A percentile compares a stretch with the other conserved stretches of the same genome.
phyloP scores from a whole-genome alignment of 2,797 vertebrate species.

The Enteromius argenteus region DNA sequence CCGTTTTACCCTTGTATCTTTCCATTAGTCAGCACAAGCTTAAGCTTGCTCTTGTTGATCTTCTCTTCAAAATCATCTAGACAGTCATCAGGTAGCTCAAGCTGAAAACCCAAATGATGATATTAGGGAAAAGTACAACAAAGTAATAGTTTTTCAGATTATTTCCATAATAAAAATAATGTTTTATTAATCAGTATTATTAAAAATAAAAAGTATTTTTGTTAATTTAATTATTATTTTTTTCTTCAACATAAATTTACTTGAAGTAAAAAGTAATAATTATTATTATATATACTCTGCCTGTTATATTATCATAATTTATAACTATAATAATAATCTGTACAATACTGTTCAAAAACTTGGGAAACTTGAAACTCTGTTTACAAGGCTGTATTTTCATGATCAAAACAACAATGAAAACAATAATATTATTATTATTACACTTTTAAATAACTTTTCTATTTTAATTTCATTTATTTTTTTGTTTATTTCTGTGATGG shows the following conservation, averaged over 20 bases:
- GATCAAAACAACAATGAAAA: background rate
- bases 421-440: background rate
- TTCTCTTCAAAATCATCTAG: constrained; percentile 86
- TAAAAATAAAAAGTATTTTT: no score
- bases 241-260: background rate
- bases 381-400: background rate
- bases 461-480: background rate
- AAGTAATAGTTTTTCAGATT: background rate
- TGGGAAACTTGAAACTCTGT: background rate
- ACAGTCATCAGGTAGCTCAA: constrained; percentile 79
- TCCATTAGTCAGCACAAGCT: constrained; percentile 88
- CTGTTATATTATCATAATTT: background rate
- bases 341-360: background rate
- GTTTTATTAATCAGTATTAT: background rate
- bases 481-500: background rate
- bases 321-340: background rate
- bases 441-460: background rate
- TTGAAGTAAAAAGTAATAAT: background rate
- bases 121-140: background rate
- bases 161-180: background rate
- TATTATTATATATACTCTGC: no score
- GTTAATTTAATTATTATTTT: no score
- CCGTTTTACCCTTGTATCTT: constrained; percentile 77
- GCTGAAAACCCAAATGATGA: constrained; percentile 67
- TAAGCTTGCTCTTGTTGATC: constrained; percentile 87